Evolutionary conservation across 2,113 vertebrate species (phyloP), one percentile per base, ranked within the genome.

Genomic region (Glaucidium brasilianum): DNA sequence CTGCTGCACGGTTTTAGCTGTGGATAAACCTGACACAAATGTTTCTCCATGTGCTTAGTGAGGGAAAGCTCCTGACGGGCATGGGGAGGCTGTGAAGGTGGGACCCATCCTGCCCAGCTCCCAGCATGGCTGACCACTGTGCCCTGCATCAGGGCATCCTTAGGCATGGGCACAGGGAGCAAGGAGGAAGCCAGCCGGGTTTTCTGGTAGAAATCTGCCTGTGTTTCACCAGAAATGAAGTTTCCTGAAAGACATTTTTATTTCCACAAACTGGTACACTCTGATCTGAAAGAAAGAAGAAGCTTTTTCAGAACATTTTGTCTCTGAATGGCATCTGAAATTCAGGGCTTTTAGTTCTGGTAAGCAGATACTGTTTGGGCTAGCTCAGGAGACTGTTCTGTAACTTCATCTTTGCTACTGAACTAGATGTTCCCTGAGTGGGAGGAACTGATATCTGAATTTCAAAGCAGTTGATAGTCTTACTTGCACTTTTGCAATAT

Each of bases 401-500:
- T 79, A 97, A 97, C 96, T 97, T 97, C 96, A 91, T 96, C 87
- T 92, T 87, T 0, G 1, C 81, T 92, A 64, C 87, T 90, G 93
- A 95, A 62, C 93, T 95, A 87, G 80, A 95, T 85, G 91, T 95
- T 96, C 94, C 69, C 80, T 91, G 73, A 82, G 92, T 97, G 94
- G 95, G 96, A 94, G 95, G 96, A 96, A 92, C 84, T 90, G 96
- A 85, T 97, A 97, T 95, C 93, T 97, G 96, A 96, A 96, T 96
- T 96, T 96, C 94, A 97, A 96, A 96, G 94, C 94, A 60, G 91
- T 85, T 96, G 92, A 96, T 95, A 96, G 93, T 64, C 93, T 90
- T 94, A 95, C 94, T 97, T 72, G 69, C 71, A 82, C 81, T 96
- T 93, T 47, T 91, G 87, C 81, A 90, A 88, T 97, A 91, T 95